Evolutionary conservation across 2,888 invertebrate species (phyloP).

Genomic region (Glyphotaelius pellucidus): DNA sequence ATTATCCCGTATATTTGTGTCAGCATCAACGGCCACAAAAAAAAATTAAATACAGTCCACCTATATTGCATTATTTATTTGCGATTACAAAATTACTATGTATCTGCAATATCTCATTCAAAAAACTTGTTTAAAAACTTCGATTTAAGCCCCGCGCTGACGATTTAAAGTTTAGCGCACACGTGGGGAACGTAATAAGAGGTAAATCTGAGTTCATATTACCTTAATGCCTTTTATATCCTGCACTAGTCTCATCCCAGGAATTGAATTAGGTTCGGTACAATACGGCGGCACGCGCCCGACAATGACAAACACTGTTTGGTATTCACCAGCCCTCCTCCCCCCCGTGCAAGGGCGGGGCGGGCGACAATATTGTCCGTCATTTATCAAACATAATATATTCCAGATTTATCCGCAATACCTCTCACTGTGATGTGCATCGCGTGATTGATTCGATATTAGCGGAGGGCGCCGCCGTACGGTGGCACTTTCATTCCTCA

Average conservation of each 20-base stretch:
- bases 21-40: no score
- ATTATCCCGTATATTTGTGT: no score
- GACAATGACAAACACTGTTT: slow-evolving; percentile 64
- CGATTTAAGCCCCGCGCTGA: background rate
- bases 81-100: no score
- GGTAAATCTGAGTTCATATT: slow-evolving; percentile 34
- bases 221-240: slow-evolving; percentile 59
- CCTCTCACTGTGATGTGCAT: slow-evolving; percentile 56
- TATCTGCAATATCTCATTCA: no score
- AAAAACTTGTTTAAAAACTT: background rate
- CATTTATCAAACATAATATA: slow-evolving; percentile 66
- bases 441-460: slow-evolving; percentile 47
- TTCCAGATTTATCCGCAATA: slow-evolving; percentile 64
- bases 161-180: slow-evolving; percentile 5
- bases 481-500: slow-evolving; percentile 4
- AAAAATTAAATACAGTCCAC: no score
- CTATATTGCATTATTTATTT: no score
- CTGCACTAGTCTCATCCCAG: slow-evolving; percentile 20
- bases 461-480: slow-evolving; percentile 21
- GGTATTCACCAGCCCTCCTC: slow-evolving; percentile 20
- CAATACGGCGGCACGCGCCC: slow-evolving; percentile 55
- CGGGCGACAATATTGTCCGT: slow-evolving; percentile 42
- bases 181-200: slow-evolving; percentile 12
- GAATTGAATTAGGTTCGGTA: slow-evolving; percentile 62
- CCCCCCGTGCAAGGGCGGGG: background rate